A percentile compares a stretch with the other conserved stretches of the same genome.
Evolutionary conservation across 2,888 invertebrate species (phyloP).

Genomic region (Nematopogon swammerdamellus): DNA sequence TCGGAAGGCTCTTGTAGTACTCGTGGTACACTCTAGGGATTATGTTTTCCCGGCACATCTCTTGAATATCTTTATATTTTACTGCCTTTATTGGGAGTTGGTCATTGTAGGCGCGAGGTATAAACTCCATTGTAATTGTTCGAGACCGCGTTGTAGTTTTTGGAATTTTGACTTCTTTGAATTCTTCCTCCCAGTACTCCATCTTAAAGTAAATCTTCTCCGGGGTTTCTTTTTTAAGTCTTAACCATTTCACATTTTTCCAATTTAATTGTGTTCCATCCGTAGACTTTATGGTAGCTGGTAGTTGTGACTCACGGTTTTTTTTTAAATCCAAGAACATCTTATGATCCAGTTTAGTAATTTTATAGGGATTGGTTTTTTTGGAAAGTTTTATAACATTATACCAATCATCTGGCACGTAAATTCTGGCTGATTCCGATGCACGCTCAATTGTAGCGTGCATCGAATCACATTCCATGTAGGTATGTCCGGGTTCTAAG

Average conservation of each 20-base stretch:
- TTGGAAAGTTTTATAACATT: background rate
- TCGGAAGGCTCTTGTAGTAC: background rate
- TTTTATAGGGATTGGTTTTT: background rate
- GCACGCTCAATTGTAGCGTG: constrained; percentile 3
- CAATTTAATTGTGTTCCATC: constrained; percentile 1
- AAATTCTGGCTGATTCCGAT: constrained; percentile 4
- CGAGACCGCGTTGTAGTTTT: background rate
- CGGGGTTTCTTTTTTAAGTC: constrained; percentile 4
- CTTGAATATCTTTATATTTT: background rate
- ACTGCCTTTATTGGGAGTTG: background rate
- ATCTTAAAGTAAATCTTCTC: background rate
- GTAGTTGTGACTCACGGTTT: background rate
- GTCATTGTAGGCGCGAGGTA: background rate
- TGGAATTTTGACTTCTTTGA: background rate
- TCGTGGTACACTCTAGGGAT: background rate
- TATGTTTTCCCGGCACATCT: background rate
- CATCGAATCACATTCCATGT: constrained; percentile 7
- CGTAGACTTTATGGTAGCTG: background rate
- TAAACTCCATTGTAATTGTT: background rate
- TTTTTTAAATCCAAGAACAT: background rate
- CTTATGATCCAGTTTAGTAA: background rate
- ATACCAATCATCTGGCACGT: constrained; percentile 4
- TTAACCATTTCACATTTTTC: constrained; percentile 3
- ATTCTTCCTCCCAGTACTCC: background rate
- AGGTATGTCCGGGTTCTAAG: constrained; percentile 8